Evolutionary conservation across 2,113 vertebrate species (phyloP).

Genomic region (Quiscalus mexicanus): DNA sequence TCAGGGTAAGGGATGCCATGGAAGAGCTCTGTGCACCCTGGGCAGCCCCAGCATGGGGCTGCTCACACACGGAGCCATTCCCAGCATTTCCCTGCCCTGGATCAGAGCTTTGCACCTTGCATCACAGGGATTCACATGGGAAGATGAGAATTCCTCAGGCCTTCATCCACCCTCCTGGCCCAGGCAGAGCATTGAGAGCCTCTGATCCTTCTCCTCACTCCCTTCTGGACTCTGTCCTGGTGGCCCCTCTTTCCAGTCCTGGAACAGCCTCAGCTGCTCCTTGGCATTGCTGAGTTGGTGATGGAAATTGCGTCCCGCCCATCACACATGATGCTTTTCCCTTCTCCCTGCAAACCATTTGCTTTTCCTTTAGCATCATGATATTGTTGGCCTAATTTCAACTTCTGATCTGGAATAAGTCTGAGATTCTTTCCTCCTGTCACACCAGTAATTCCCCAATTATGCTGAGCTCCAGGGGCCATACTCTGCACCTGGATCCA

Average conservation of each 20-base stretch:
- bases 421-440: background rate
- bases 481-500: background rate
- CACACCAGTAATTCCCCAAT: background rate
- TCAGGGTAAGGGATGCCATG: accelerated
- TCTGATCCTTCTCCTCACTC: background rate
- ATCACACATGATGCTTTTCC: background rate
- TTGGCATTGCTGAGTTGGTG: background rate
- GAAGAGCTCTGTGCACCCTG: background rate
- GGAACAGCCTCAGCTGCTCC: background rate
- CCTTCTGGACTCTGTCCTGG: background rate
- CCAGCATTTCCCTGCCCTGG: background rate
- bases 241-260: background rate
- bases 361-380: background rate
- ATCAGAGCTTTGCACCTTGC: background rate
- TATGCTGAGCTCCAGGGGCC: background rate
- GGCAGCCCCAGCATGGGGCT: accelerated
- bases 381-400: background rate
- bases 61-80: accelerated
- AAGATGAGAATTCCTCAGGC: background rate
- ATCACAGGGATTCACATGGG: background rate
- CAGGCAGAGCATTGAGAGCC: accelerated
- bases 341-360: background rate
- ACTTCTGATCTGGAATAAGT: background rate
- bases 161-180: accelerated
- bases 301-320: background rate